These are phyloP conservation scores for Pheucticus melanocephalus DNA, from an alignment of 2,113 vertebrate genomes.

Conservation along the genomic window DNA sequence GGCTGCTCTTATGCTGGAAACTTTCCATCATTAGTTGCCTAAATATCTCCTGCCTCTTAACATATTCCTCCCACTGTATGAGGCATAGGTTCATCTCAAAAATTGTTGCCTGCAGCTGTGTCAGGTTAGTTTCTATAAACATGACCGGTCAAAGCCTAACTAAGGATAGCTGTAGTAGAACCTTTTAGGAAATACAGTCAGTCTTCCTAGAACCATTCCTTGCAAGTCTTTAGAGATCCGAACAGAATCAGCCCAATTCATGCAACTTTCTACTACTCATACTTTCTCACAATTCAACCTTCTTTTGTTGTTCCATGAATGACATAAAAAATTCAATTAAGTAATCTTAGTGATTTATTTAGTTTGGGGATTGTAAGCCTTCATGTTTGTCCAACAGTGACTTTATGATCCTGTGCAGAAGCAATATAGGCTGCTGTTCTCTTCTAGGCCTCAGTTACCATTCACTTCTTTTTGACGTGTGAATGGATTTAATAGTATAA, in stretches of 20 bases:
- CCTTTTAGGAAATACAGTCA: neutral
- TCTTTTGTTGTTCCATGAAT: neutral
- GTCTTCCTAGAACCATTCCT: neutral
- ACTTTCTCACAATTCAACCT: neutral
- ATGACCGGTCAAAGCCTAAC: neutral
- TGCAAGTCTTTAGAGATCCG: neutral
- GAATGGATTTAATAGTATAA: neutral
- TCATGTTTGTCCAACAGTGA: neutral
- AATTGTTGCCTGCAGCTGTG: slow-evolving; percentile 29
- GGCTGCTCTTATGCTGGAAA: slow-evolving; percentile 56
- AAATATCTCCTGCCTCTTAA: slow-evolving; percentile 40
- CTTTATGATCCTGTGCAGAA: neutral
- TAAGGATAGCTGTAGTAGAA: neutral
- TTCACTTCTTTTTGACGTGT: neutral
- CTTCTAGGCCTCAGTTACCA: neutral
- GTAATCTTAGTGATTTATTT: neutral
- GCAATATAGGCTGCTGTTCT: neutral
- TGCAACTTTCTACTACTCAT: neutral
- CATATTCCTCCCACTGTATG: neutral
- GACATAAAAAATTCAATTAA: neutral
- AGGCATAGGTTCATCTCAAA: neutral
- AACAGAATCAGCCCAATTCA: neutral
- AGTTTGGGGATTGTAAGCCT: neutral
- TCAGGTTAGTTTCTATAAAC: slow-evolving; percentile 10
- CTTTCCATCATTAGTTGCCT: slow-evolving; percentile 49